Evolutionary conservation across 64 coral and sea anemone genomes (phyloP).

Genomic region (Montipora efflorescens): DNA sequence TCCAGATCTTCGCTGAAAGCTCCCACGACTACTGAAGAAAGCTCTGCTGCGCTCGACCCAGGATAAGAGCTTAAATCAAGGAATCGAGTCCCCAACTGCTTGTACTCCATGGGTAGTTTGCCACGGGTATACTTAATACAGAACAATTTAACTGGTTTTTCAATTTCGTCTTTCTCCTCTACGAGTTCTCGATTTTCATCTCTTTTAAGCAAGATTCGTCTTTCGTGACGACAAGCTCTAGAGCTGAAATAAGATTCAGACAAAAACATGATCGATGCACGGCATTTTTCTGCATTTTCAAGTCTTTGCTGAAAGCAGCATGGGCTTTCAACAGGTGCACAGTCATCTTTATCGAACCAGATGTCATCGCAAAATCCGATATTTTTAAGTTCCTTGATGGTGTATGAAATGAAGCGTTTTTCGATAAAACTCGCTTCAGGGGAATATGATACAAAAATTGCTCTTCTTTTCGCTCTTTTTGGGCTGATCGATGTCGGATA

Average conservation of each 20-base stretch:
- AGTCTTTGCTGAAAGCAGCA: constrained; percentile 81
- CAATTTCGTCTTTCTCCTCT: constrained; percentile 23
- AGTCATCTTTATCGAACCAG: constrained; percentile 98
- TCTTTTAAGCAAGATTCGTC: constrained; percentile 67
- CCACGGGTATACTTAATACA: constrained; percentile 69
- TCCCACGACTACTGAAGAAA: constrained; percentile 80
- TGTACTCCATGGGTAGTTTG: constrained; percentile 67
- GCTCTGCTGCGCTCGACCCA: constrained; percentile 78
- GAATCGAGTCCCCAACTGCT: constrained; percentile 5
- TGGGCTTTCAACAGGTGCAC: constrained; percentile 34
- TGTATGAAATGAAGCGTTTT: constrained; percentile 88
- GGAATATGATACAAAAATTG: constrained; percentile 92
- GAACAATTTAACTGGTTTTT: constrained; percentile 76
- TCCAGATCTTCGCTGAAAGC: constrained; percentile 86
- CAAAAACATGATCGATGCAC: constrained; percentile 84
- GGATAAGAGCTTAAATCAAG: constrained; percentile 58
- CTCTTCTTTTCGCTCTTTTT: constrained; percentile 78
- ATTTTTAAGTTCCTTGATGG: constrained; percentile 87
- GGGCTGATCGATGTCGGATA: constrained; percentile 46
- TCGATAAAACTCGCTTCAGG: constrained; percentile 76
- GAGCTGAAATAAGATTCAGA: constrained; percentile 79
- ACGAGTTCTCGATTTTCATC: constrained; percentile 33
- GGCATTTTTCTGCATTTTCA: constrained; percentile 93
- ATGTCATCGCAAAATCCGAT: constrained; percentile 95
- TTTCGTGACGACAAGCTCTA: constrained; percentile 64